phyloP scores from a whole-genome alignment of 2,113 vertebrate species.

The Erythrolamprus reginae region DNA sequence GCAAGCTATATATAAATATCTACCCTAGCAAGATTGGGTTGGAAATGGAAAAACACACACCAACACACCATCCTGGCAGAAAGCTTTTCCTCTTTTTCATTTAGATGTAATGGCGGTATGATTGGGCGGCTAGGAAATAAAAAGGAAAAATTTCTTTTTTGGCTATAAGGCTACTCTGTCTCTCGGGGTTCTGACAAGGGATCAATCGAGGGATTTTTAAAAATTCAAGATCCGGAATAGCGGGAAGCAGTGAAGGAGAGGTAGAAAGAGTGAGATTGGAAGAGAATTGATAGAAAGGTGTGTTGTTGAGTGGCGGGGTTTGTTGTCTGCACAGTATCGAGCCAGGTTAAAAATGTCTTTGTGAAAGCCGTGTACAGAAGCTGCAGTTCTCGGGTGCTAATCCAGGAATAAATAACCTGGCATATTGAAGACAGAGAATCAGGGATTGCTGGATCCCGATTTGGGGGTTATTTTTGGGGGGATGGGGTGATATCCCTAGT shows the following conservation, averaged over 20 bases:
- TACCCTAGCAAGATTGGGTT: background rate
- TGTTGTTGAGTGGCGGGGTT: background rate
- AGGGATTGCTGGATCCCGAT: background rate
- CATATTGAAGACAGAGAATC: background rate
- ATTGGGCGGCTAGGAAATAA: background rate
- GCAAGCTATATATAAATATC: background rate
- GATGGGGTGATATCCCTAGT: background rate
- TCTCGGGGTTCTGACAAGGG: background rate
- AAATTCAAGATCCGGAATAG: background rate
- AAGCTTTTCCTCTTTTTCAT: background rate
- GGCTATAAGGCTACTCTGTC: accelerated
- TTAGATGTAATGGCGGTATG: background rate
- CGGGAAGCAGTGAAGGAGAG: accelerated
- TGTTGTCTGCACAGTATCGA: background rate
- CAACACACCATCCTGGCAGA: no score
- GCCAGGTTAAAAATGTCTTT: background rate
- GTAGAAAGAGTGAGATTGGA: background rate
- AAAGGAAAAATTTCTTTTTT: background rate
- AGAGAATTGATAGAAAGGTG: background rate
- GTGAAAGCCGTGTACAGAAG: background rate
- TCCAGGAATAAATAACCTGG: background rate
- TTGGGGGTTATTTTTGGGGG: background rate
- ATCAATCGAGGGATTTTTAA: background rate
- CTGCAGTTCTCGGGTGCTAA: background rate
- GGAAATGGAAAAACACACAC: background rate